These are phyloP conservation scores for Macrotus californicus DNA, from an alignment of 2,113 vertebrate genomes.

Conservation along the genomic window DNA sequence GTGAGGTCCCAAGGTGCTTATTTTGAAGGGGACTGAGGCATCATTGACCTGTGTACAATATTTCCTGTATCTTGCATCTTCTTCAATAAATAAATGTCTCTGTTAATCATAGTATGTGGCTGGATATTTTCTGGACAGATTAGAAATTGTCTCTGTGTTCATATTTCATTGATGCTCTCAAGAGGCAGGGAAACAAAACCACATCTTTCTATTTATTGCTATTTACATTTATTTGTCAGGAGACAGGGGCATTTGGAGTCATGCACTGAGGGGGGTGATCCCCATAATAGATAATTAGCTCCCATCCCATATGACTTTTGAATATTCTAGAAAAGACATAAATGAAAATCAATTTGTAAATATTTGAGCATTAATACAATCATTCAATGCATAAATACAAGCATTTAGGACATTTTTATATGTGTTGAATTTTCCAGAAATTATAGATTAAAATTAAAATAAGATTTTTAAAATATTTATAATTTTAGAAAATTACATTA, in stretches of 20 bases:
- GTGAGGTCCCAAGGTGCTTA: too few species aligned
- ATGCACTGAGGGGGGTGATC: neutral
- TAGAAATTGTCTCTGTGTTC: neutral
- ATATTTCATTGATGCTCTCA: constrained; percentile 25
- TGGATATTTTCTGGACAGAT: too few species aligned
- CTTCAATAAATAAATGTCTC: too few species aligned
- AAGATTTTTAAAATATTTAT: neutral
- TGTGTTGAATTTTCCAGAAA: neutral
- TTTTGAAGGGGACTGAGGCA: too few species aligned
- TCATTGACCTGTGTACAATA: too few species aligned
- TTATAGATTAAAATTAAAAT: neutral
- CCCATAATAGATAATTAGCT: neutral
- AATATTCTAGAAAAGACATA: neutral
- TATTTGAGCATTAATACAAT: neutral
- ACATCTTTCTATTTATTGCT: constrained; percentile 26
- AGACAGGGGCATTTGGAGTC: neutral
- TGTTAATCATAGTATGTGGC: too few species aligned
- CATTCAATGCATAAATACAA: neutral
- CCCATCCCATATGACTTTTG: neutral
- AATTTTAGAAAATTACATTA: neutral
- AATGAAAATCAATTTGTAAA: neutral
- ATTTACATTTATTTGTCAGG: constrained; percentile 20
- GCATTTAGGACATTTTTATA: neutral
- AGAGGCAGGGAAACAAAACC: constrained; percentile 30
- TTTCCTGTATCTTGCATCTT: too few species aligned